Conservation (phyloP, 2,888 invertebrate species). For the Mythimna vitellina region DNA sequence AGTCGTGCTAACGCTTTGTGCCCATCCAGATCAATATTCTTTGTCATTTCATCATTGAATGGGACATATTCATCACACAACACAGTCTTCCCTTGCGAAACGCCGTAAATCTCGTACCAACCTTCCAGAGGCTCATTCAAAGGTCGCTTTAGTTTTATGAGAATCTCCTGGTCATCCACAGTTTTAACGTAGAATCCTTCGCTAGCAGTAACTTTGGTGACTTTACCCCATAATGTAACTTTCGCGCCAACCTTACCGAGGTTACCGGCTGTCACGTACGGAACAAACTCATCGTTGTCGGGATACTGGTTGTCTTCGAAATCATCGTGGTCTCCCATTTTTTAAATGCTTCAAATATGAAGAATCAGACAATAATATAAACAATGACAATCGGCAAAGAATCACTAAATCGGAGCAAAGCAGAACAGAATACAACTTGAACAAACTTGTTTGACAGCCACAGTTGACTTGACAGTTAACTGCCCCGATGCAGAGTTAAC, state of each 20-base stretch:
- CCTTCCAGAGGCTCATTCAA: conserved; percentile 85
- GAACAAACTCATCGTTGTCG: conserved; percentile 87
- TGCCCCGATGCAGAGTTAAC: too few species aligned
- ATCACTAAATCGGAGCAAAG: background rate
- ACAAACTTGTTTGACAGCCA: background rate
- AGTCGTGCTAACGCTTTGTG: conserved; percentile 84
- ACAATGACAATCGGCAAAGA: background rate
- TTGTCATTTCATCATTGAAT: conserved; percentile 81
- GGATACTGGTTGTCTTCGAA: conserved; percentile 87
- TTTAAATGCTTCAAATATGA: background rate
- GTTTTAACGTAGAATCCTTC: conserved; percentile 87
- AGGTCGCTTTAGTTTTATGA: conserved; percentile 81
- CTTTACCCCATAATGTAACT: conserved; percentile 87
- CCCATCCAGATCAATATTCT: conserved; percentile 84
- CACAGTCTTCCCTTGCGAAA: conserved; percentile 85
- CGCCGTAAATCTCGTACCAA: conserved; percentile 87
- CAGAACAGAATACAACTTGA: conserved; percentile 26
- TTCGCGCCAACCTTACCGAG: conserved; percentile 86
- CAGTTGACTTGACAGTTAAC: background rate
- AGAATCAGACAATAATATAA: background rate
- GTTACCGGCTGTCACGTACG: conserved; percentile 86
- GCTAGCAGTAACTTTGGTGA: conserved; percentile 84
- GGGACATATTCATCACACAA: conserved; percentile 86
- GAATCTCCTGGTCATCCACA: conserved; percentile 87
- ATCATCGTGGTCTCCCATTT: conserved; percentile 86